phyloP scores from a whole-genome alignment of 2,888 invertebrate species.

The Helicoverpa assulta region DNA sequence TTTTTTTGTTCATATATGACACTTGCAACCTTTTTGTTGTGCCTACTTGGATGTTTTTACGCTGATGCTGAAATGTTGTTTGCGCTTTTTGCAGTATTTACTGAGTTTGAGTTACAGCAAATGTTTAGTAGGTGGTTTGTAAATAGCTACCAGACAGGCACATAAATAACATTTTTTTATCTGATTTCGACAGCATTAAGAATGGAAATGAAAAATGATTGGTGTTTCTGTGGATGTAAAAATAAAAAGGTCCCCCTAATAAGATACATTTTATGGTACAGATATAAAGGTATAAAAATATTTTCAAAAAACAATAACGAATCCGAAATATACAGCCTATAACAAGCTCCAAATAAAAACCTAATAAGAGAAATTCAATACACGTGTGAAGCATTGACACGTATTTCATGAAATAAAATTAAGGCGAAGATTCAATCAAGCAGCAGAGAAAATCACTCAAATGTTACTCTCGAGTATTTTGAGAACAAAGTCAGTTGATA shows the following conservation, averaged over 20 bases:
- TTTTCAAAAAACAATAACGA: too few relatives aligned
- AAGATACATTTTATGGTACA: too few relatives aligned
- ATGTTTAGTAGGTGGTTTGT: background rate
- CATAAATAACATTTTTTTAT: too few relatives aligned
- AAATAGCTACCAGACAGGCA: too few relatives aligned
- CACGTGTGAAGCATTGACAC: background rate
- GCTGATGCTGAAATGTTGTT: slow-evolving; percentile 12
- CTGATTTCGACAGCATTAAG: too few relatives aligned
- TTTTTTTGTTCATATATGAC: slow-evolving; percentile 28
- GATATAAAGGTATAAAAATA: too few relatives aligned
- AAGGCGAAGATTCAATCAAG: slow-evolving; percentile 7
- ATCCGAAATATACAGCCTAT: too few relatives aligned
- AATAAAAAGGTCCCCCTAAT: too few relatives aligned
- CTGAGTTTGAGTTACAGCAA: background rate
- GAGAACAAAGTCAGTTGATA: slow-evolving; percentile 3
- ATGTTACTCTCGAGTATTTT: slow-evolving; percentile 1
- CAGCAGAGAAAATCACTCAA: background rate
- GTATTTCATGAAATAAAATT: background rate
- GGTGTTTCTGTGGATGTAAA: too few relatives aligned
- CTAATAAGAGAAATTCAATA: background rate
- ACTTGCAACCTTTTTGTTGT: slow-evolving; percentile 23
- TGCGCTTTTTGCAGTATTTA: slow-evolving; percentile 12
- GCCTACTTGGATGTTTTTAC: background rate
- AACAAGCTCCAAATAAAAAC: background rate
- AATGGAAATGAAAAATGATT: too few relatives aligned